Evolutionary conservation across 92 coral and sea anemone species (phyloP), one percentile per base, ranked within the genome.

Genomic region (Porites cylindrica): DNA sequence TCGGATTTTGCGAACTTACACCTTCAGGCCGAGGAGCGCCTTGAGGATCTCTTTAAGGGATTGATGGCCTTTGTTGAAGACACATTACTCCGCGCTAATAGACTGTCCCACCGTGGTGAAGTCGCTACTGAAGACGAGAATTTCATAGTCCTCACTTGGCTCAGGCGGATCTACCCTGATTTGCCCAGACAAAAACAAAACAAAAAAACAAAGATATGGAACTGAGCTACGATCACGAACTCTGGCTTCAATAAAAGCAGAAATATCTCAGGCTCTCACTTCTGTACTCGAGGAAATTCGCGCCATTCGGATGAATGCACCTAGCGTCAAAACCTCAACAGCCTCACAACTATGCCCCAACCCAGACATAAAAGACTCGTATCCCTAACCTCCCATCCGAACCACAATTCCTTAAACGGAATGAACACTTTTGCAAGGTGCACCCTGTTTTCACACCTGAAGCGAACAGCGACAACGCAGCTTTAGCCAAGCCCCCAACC

Each of bases 351-450:
- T 58, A 6, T 89, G 90, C 85, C 91, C 94, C 19, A 38, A 54
- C 11, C 93, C 93, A 19, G 2, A 66, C 56, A 74, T 89, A 90
- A 29, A 87, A 71, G 23, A 63, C 87, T 7, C 92, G 94, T 29
- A 91, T 93, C 75, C 83, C 90, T 12, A 93, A 93, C 88, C 81
- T 81, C 65, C 24, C 94, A 8, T 8, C 86, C 3, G 81, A 91
- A 32, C 93, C 91, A 53, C 94, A 43, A 66, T 54, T 82, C 3
- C 79, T 90, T 19, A 93, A 62, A 61, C 90, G 92, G 76, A 91
- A 90, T 77, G 83, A 93, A 54, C 92, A 93, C 80, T 76, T 81
- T 88, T 85, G 92, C 79, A 93, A 88, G 69, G 64, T 18, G 87
- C 81, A 23, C 74, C 87, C 64, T 38, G 47, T 38, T 38, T 92